Percentiles rank a stretch among this genome's conserved stretches.
Conservation (phyloP, 2,797 vertebrate species). For the Neoniphon sammara region DNA sequence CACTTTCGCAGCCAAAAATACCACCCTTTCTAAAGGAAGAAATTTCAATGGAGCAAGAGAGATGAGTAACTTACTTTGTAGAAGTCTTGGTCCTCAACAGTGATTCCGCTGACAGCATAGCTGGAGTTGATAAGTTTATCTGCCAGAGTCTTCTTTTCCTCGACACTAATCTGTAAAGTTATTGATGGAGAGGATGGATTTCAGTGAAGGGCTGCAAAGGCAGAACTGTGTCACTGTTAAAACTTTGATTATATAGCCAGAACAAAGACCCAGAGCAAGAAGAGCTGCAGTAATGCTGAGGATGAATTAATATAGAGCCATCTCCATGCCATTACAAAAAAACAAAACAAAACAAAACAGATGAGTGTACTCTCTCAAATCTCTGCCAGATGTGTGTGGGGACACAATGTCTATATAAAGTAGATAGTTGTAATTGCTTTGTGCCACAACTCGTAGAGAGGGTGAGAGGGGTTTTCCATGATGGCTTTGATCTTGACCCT, state of each 20-base stretch:
- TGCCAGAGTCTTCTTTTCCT: conserved; percentile 82
- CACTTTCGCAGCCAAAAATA: too few relatives aligned
- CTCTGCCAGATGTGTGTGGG: too few relatives aligned
- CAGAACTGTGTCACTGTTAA: conserved; percentile 30
- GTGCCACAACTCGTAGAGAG: too few relatives aligned
- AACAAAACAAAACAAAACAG: too few relatives aligned
- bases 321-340: neutral
- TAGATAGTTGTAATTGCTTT: too few relatives aligned
- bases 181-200: conserved; percentile 40
- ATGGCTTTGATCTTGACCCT: too few relatives aligned
- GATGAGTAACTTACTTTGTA: conserved; percentile 88
- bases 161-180: conserved; percentile 83
- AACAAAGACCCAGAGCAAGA: neutral
- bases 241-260: neutral
- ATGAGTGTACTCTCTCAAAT: too few relatives aligned
- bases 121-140: conserved; percentile 86
- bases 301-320: neutral
- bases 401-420: too few relatives aligned
- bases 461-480: too few relatives aligned
- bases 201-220: conserved; percentile 29
- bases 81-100: conserved; percentile 81
- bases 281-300: neutral
- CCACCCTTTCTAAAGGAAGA: too few relatives aligned
- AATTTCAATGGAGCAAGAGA: neutral
- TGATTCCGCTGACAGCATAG: conserved; percentile 70